Evolutionary conservation across 2,888 invertebrate species (phyloP).

Genomic region (Odontocerum albicorne): DNA sequence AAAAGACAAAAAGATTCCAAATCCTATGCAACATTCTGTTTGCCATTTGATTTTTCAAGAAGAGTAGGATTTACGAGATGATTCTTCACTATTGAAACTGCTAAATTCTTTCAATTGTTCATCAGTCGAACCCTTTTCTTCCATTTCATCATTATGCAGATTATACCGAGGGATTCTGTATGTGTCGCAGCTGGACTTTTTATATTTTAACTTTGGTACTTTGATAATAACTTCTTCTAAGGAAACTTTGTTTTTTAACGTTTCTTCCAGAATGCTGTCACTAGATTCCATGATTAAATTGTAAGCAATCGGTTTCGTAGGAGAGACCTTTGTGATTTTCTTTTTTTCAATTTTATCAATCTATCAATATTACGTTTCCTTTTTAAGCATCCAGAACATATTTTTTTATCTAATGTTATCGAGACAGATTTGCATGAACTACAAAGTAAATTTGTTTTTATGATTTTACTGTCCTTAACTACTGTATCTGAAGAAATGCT

Average conservation of each 20-base stretch:
- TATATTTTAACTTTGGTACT: slow-evolving; percentile 27
- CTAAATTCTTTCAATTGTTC: slow-evolving; percentile 34
- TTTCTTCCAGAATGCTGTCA: slow-evolving; percentile 29
- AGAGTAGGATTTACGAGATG: no score
- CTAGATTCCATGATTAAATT: slow-evolving; percentile 36
- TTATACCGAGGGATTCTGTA: slow-evolving; percentile 14
- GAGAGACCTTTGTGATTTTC: no score
- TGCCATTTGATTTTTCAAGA: no score
- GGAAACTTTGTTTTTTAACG: slow-evolving; percentile 4
- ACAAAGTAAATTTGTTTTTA: no score
- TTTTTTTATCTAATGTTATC: no score
- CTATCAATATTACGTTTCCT: no score
- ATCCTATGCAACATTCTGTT: no score
- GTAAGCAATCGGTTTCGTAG: slow-evolving; percentile 36
- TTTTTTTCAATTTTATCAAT: no score
- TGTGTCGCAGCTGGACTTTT: slow-evolving; percentile 4
- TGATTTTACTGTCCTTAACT: no score
- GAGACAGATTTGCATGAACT: no score
- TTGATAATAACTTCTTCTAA: slow-evolving; percentile 36
- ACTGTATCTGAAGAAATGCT: no score
- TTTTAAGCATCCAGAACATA: neutral
- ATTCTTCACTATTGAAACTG: slow-evolving; percentile 25
- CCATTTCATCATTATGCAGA: neutral
- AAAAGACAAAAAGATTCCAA: no score
- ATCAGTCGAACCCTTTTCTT: slow-evolving; percentile 44